Percentiles rank a stretch among this genome's conserved stretches.
Conservation (phyloP, 2,113 vertebrate species). For the Chunga burmeisteri region DNA sequence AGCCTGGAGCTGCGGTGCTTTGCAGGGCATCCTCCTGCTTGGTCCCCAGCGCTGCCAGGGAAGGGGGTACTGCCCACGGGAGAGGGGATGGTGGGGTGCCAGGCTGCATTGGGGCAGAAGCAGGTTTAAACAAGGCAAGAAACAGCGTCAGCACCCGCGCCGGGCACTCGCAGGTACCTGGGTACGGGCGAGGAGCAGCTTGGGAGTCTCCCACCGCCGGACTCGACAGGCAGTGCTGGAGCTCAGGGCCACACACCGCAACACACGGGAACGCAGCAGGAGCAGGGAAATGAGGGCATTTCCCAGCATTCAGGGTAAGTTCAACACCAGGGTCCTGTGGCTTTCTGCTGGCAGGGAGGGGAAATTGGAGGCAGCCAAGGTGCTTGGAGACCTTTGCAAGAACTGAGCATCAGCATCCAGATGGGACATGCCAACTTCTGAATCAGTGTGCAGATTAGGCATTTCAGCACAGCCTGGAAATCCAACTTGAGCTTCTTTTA, state of each 20-base stretch:
- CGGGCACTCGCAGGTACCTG: neutral
- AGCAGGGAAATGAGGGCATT: neutral
- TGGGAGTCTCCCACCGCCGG: too few relatives aligned
- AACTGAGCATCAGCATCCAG: accelerated
- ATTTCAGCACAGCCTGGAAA: neutral
- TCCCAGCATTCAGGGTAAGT: neutral
- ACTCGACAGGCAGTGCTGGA: too few relatives aligned
- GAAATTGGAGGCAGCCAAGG: neutral
- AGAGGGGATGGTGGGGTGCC: neutral
- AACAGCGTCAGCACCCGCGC: accelerated
- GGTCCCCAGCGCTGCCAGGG: neutral
- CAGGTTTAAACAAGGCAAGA: neutral
- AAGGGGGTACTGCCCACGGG: neutral
- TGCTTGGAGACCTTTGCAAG: neutral
- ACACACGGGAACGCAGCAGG: neutral
- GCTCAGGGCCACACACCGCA: too few relatives aligned
- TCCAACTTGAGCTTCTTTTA: neutral
- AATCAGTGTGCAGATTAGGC: neutral
- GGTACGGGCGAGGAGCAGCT: neutral
- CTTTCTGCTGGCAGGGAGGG: neutral
- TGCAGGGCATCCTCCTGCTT: neutral
- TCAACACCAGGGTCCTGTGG: neutral
- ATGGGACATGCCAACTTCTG: accelerated
- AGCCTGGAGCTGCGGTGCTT: accelerated
- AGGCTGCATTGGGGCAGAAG: neutral